Evolutionary conservation across 1,140 invertebrate species (phyloP), one percentile per base, ranked within the genome.

Genomic region (Papilio machaon): DNA sequence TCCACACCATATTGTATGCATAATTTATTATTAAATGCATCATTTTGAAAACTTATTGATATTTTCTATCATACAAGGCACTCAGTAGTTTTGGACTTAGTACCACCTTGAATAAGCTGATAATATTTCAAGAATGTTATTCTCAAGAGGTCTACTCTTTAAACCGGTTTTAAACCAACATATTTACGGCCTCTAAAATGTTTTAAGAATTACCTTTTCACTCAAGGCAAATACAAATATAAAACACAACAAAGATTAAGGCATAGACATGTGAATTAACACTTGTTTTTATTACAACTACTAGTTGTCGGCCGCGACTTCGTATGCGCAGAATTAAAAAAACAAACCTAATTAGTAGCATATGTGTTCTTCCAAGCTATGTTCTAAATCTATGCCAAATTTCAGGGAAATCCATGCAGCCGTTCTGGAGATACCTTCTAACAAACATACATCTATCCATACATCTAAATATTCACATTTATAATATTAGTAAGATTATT

Each of bases 101-200:
- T 43, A 6, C 8, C 9, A 58, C 54, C 54, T 58, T 58, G 54
- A 58, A 19, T 58, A n/a, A 8, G 4, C 17, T 0, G n/a, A 58
- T 58, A 58, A 58, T 58, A 58, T 58, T 19, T 9, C 54, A 58
- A 58, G 54, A 58, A 58, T 58, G 6, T 58, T n/a, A 58, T 58
- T 19, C 54, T 19, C 54, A 58, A 58, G 54, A 58, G 0, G 17
- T 58, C 54, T 58, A n/a, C 54, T 17, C 4, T n/a, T 58, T 58
- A 58, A 58, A 58, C 54, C 54, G 54, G 54, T 58, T 11, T 58
- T 58, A n/a, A 17, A 58, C 54, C n/a, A 58, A 58, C 52, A n/a
- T 58, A 52, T 58, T 58, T 58, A 58, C 54, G 54, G 54, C 54
- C 54, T 58, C 54, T 58, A 58, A 58, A 58, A 19, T 58, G 54